Conservation (phyloP, 1,140 invertebrate species). For the Pentalonia nigronervosa region DNA sequence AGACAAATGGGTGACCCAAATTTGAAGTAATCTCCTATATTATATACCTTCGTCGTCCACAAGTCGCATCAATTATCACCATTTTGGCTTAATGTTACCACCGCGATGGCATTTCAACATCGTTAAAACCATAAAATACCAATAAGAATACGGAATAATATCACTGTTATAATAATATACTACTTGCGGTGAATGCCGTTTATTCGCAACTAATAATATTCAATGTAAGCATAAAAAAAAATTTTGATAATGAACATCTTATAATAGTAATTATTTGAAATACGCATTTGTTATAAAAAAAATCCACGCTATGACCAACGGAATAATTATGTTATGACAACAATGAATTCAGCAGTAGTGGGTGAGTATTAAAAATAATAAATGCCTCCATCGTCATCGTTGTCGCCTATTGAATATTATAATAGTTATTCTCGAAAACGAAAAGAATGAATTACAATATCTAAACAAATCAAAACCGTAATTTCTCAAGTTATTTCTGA, state of each 20-base stretch:
- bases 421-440: not conserved
- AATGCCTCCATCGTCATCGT: not conserved
- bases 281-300: not conserved
- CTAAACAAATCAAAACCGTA: not conserved
- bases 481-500: not conserved
- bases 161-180: not conserved
- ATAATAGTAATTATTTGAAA: not conserved
- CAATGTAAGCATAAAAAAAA: not conserved
- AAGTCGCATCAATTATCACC: slow-evolving; percentile 10
- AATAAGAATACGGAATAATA: not conserved
- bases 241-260: not conserved
- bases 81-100: slow-evolving; percentile 3
- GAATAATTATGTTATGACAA: not conserved
- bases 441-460: not conserved
- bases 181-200: not conserved
- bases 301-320: not conserved
- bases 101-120: not conserved
- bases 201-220: not conserved
- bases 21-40: not conserved
- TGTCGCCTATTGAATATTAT: not conserved
- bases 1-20: slow-evolving; percentile 34
- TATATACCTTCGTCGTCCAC: not conserved
- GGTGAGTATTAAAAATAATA: slow-evolving; percentile 11
- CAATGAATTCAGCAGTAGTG: not conserved
- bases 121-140: not conserved